Evolutionary conservation across 2,797 vertebrate species (phyloP).

Genomic region (Bradypodion ventrale): DNA sequence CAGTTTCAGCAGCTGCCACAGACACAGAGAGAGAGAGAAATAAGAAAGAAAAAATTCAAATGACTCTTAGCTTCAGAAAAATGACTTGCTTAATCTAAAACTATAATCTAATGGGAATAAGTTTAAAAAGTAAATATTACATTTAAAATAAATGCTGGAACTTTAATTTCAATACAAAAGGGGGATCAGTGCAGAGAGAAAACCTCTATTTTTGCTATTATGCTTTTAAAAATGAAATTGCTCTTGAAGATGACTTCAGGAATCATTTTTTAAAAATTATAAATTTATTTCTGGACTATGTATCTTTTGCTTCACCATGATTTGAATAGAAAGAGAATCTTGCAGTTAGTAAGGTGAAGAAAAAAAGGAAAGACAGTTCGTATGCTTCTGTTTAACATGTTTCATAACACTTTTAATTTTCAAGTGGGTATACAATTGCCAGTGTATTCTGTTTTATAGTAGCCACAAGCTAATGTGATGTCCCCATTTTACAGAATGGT

Average conservation of each 20-base stretch:
- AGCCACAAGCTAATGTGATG: background rate
- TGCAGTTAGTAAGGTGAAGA: background rate
- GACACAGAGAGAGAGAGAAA: conserved; percentile 8
- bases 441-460: background rate
- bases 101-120: conserved; percentile 45
- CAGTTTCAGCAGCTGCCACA: conserved; percentile 58
- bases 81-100: conserved; percentile 25
- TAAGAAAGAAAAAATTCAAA: conserved; percentile 41
- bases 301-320: background rate
- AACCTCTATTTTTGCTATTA: rapidly evolving
- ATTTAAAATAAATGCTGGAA: conserved; percentile 29
- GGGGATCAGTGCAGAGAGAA: background rate
- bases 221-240: background rate
- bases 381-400: background rate
- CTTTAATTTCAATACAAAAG: conserved; percentile 19
- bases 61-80: conserved; percentile 49
- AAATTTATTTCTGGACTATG: background rate
- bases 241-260: background rate
- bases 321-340: background rate
- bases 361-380: background rate
- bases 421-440: background rate
- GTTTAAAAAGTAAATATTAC: conserved; percentile 22
- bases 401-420: background rate
- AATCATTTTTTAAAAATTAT: background rate
- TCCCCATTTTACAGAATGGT: background rate